Base-by-base conservation (phyloP, 2,888 invertebrate species). In the Ophonus ardosiacus region DNA sequence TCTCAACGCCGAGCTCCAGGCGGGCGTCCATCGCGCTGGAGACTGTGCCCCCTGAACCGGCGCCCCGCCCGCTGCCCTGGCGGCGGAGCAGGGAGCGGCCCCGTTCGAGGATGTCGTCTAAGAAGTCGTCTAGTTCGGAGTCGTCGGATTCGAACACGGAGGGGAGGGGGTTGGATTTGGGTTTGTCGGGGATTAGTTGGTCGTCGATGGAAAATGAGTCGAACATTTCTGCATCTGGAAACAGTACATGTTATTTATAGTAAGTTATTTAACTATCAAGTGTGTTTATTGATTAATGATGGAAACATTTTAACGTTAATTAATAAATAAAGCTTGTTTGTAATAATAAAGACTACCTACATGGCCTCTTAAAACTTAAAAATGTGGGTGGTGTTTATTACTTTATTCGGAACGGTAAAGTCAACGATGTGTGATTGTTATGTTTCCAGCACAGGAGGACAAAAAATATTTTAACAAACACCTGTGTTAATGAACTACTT, bases 121-220 rank as follows among this genome's bases (percentile, higher is more conserved):
- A 91, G 86, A 96, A 94, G 87, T 96, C 96, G 88, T 97, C 97
- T 0, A 96, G 93, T 88, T 97, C 97, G 0, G 96, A 96, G 88
- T 97, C 97, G 86, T 97, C 97, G 0, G 96, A 96, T 89, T 97
- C 97, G 51, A 95, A 94, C 13, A 96, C 93, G 17, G 96, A 96
- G 0, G 95, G 95, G 68, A 96, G 89, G 86, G 91, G 92, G 59
- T 91, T 92, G 74, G 90, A 90, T 84, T 92, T 92, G 18, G 87
- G 85, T 86, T 88, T 89, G n/a, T 88, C 88, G 7, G 57, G 84
- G 8, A 88, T 86, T 17, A 89, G 79, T 51, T 88, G 86, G 38
- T 89, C 89, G 63, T 89, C 89, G 10, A 90, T 88, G 31, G 87
- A 88, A 79, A 89, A 89, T 18, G 88, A 87, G 79, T 90, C 89